Percentiles rank a stretch among this genome's conserved stretches.
These are phyloP conservation scores for Tylochromis polylepis DNA, from an alignment of 2,113 vertebrate species.

Conservation along the genomic window DNA sequence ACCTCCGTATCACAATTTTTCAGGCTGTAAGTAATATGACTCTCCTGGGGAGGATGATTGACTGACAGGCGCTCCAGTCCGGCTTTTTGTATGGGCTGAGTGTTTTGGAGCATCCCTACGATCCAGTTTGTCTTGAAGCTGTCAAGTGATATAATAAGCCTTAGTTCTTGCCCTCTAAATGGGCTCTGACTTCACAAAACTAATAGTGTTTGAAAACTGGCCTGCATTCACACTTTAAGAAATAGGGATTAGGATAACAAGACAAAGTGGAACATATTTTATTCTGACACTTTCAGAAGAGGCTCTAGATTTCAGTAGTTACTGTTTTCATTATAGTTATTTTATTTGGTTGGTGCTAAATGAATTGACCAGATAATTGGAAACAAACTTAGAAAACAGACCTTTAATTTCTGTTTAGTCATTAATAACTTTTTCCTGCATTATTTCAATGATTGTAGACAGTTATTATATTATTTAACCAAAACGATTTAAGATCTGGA, in stretches of 20 bases:
- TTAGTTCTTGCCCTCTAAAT: background rate
- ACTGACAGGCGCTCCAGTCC: conserved; percentile 53
- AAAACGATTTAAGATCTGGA: background rate
- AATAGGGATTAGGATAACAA: background rate
- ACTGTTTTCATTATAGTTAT: background rate
- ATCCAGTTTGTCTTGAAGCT: conserved; percentile 51
- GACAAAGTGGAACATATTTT: background rate
- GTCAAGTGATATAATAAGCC: conserved; percentile 58
- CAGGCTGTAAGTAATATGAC: conserved; percentile 69
- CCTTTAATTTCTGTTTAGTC: background rate
- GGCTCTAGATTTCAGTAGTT: background rate
- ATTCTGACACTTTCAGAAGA: background rate
- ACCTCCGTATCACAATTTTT: conserved; percentile 60
- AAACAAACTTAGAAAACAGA: background rate
- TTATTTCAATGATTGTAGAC: background rate
- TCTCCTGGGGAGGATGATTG: conserved; percentile 49
- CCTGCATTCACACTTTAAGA: background rate
- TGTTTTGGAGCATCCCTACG: conserved; percentile 31
- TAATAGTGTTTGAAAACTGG: background rate
- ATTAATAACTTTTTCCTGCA: background rate
- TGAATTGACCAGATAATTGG: background rate
- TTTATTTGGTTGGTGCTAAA: background rate
- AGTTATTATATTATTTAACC: background rate
- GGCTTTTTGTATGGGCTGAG: conserved; percentile 18
- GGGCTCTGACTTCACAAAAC: background rate